Conservation (phyloP, 2,113 vertebrate species). For the Apaloderma vittatum region DNA sequence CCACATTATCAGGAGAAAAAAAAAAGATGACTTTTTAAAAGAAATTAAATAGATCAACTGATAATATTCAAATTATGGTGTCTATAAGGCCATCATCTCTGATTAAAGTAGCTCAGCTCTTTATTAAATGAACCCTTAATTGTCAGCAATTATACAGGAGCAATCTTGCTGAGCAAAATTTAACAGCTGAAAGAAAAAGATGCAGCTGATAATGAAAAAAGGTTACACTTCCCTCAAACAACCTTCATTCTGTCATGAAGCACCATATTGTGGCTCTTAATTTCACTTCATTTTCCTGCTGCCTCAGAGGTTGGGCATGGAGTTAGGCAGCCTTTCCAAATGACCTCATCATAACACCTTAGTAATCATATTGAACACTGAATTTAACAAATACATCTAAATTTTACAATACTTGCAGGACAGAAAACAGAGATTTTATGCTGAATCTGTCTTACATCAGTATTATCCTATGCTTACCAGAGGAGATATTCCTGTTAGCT, state of each 20-base stretch:
- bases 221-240: not conserved
- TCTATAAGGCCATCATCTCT: not conserved
- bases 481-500: not conserved
- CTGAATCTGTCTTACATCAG: not conserved
- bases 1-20: not conserved
- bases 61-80: constrained; percentile 7
- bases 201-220: not conserved
- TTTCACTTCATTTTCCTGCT: not conserved
- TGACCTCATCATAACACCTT: not conserved
- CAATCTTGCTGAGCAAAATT: constrained; percentile 8
- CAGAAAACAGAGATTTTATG: constrained; percentile 3
- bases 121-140: constrained; percentile 1
- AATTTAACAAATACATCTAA: not conserved
- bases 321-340: not conserved
- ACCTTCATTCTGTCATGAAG: not conserved
- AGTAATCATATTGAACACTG: not conserved
- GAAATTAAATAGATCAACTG: not conserved
- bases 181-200: not conserved
- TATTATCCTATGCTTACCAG: not conserved
- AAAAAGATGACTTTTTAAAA: not conserved
- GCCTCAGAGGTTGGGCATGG: not conserved
- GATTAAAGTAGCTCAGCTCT: not conserved
- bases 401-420: not conserved
- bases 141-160: not conserved
- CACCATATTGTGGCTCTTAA: not conserved